These are phyloP conservation scores for Ceratina japonica DNA, from an alignment of 1,140 invertebrate genomes.

Conservation along the genomic window DNA sequence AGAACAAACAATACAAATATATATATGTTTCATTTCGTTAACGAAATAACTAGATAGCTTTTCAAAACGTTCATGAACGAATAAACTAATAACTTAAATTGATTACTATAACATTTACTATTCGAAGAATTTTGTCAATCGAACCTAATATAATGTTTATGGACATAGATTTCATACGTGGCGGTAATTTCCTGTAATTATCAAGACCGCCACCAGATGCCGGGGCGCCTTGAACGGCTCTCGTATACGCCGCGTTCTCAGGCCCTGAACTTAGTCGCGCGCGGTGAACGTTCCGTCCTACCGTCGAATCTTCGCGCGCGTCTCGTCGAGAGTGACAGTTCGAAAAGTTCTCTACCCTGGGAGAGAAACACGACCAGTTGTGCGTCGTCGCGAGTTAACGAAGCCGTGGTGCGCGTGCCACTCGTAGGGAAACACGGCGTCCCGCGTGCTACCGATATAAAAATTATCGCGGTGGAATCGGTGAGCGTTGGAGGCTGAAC, in stretches of 20 bases:
- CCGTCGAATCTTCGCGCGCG: constrained; percentile 58
- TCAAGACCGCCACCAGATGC: constrained; percentile 10
- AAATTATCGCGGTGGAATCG: constrained; percentile 10
- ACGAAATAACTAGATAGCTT: no score
- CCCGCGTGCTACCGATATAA: background rate
- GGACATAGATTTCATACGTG: constrained; percentile 2
- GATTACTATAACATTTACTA: no score
- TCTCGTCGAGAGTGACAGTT: constrained; percentile 55
- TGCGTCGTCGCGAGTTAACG: background rate
- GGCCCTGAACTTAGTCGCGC: constrained; percentile 62
- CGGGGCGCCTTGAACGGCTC: constrained; percentile 10
- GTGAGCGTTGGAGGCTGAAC: constrained; percentile 24
- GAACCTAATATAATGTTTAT: no score
- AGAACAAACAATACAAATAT: no score
- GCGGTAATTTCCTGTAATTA: background rate
- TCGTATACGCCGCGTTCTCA: constrained; percentile 40
- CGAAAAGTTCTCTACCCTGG: constrained; percentile 31
- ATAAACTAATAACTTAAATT: background rate
- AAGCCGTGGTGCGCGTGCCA: background rate
- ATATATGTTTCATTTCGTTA: no score
- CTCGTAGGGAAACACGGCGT: background rate
- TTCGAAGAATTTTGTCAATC: background rate
- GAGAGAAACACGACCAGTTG: background rate
- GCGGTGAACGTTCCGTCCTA: constrained; percentile 60
- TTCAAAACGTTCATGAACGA: background rate